Base-by-base conservation (phyloP, 2,888 invertebrate species). In the Argynnis bischoffii region DNA sequence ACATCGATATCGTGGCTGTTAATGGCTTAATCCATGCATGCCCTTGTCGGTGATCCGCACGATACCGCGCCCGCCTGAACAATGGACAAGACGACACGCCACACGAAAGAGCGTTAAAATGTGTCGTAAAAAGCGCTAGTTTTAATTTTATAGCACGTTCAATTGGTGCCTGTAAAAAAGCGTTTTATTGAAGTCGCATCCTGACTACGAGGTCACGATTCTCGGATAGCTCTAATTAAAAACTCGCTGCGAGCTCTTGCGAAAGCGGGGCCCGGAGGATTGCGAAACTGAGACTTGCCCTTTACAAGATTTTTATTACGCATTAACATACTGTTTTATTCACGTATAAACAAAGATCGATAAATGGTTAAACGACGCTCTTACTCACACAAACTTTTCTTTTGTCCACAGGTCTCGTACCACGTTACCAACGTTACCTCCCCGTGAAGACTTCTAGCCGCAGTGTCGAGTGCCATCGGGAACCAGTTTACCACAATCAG, bases 111-210 rank as follows among this genome's bases (percentile, higher is more conserved):
- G 79, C 81, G 85, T 87, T 85, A 84, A 87, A 88, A 86, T 81
- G 76, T 79, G 82, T 91, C 90, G 87, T 92, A 89, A 92, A 90
- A 89, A 90, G 82, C 83, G 84, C 82, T 88, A 88, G 87, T 92
- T 89, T 87, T 79, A 90, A 89, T 90, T 92, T 92, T 90, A 92
- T 88, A 83, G 83, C 85, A 78, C 82, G 85, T 90, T 88, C 91
- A 91, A 92, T 92, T 92, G 92, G 84, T 85, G 90, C 83, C 83
- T 87, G 89, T 92, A 92, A 92, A 92, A 88, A 91, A 85, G 81
- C 83, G 82, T 90, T 91, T 92, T 92, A 91, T 91, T 90, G 86
- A 82, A 86, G 85, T 80, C 85, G 87, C 88, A 89, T 92, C 91
- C 92, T 90, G 90, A 82, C 85, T 69, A 75, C 90, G 89, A 90